phyloP scores from a whole-genome alignment of 2,797 vertebrate genomes.

The Myoxocephalus aenaeus region DNA sequence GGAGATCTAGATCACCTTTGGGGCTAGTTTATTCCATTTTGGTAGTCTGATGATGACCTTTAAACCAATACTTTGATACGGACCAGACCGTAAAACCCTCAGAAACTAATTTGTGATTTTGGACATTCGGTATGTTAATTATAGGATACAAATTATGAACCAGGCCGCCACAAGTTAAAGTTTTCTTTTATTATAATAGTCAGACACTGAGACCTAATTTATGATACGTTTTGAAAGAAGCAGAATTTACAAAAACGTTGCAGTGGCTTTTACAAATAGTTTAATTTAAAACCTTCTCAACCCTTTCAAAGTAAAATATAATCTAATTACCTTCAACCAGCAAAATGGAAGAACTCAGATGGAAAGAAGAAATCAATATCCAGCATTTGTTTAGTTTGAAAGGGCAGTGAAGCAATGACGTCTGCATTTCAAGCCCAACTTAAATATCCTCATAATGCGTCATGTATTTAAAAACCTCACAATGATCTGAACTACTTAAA shows the following conservation, averaged over 20 bases:
- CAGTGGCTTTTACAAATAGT: conserved; percentile 3
- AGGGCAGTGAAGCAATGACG: neutral
- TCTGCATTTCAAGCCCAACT: conserved; percentile 14
- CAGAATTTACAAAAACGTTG: conserved; percentile 14
- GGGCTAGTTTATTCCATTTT: conserved; percentile 22
- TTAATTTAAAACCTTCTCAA: conserved; percentile 32
- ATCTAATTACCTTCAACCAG: conserved; percentile 11
- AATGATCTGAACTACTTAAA: conserved; percentile 1
- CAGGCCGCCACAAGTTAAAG: neutral
- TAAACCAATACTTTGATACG: neutral
- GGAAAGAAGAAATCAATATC: conserved; percentile 32
- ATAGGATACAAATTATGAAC: neutral
- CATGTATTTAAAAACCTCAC: conserved; percentile 1
- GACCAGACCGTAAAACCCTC: neutral
- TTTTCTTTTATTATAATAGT: neutral
- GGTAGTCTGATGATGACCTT: neutral
- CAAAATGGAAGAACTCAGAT: conserved; percentile 21
- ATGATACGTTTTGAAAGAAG: neutral
- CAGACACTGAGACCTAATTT: neutral
- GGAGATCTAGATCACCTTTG: conserved; percentile 17
- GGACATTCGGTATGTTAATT: neutral
- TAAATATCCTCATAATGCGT: neutral
- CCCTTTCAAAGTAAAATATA: conserved; percentile 10
- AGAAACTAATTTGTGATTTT: neutral
- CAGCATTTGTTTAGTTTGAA: conserved; percentile 22